These are phyloP conservation scores for Tetragnatha versicolor DNA, from an alignment of 1,140 invertebrate species.

Conservation along the genomic window DNA sequence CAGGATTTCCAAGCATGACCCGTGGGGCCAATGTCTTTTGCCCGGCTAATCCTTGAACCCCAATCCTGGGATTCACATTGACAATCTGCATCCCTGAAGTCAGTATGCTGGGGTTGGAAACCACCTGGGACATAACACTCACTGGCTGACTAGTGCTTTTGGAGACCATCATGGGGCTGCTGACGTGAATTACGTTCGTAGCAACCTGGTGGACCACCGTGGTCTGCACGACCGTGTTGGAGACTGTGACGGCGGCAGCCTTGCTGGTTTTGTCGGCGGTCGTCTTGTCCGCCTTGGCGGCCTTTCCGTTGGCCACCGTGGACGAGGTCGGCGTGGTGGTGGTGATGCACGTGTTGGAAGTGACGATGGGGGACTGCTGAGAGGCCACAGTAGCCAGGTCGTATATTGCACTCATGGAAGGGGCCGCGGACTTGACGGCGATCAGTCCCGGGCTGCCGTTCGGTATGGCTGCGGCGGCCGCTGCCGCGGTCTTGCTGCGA, in stretches of 20 bases:
- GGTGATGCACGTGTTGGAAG: conserved; percentile 57
- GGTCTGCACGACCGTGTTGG: conserved; percentile 7
- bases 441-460: conserved; percentile 63
- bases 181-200: conserved; percentile 48
- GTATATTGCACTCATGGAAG: conserved; percentile 61
- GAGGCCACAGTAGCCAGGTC: conserved; percentile 62
- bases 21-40: conserved; percentile 78
- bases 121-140: conserved; percentile 61
- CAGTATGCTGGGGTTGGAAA: conserved; percentile 59
- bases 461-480: conserved; percentile 60
- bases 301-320: conserved; percentile 45
- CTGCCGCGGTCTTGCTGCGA: conserved; percentile 64
- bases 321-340: conserved; percentile 22
- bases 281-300: neutral
- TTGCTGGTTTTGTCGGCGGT: conserved; percentile 2
- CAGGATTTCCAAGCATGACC: conserved; percentile 71
- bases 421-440: conserved; percentile 60
- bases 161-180: conserved; percentile 2
- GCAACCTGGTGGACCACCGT: conserved; percentile 16
- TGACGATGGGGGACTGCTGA: conserved; percentile 61
- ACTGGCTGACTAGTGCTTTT: conserved; percentile 60
- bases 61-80: conserved; percentile 69
- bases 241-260: neutral
- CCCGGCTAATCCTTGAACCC: conserved; percentile 70
- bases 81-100: conserved; percentile 74